Conservation (phyloP, 2,797 vertebrate species). For the Sebastes elongatus region DNA sequence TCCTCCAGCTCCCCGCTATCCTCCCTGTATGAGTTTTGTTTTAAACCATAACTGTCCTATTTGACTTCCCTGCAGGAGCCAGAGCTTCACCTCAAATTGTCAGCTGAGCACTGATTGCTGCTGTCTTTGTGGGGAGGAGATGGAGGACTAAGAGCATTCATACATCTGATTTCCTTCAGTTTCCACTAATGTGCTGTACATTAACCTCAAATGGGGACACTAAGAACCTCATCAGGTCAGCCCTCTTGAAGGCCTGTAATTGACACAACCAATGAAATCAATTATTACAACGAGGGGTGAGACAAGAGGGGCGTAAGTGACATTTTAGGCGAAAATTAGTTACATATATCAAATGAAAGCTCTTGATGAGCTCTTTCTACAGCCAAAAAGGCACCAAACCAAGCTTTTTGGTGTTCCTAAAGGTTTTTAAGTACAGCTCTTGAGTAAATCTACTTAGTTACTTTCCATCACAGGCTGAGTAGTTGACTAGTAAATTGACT, state of each 20-base stretch:
- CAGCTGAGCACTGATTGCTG: neutral
- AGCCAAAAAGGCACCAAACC: too few species aligned
- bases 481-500: neutral
- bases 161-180: neutral
- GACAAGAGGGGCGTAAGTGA: too few species aligned
- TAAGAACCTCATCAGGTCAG: too few species aligned
- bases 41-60: neutral
- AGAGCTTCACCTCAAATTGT: neutral
- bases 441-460: neutral
- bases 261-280: too few species aligned
- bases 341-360: too few species aligned
- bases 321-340: too few species aligned
- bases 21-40: neutral
- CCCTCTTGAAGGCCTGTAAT: too few species aligned
- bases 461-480: neutral
- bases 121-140: neutral
- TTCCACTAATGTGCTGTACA: too few species aligned
- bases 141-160: neutral
- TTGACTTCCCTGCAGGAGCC: neutral
- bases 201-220: too few species aligned
- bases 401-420: too few species aligned
- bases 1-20: neutral
- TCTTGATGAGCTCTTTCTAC: too few species aligned
- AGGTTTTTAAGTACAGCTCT: neutral
- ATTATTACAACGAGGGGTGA: accelerated